These are phyloP conservation scores for Holothuria leucospilota DNA, from an alignment of 53 echinoderm and acorn worm species.

Conservation along the genomic window DNA sequence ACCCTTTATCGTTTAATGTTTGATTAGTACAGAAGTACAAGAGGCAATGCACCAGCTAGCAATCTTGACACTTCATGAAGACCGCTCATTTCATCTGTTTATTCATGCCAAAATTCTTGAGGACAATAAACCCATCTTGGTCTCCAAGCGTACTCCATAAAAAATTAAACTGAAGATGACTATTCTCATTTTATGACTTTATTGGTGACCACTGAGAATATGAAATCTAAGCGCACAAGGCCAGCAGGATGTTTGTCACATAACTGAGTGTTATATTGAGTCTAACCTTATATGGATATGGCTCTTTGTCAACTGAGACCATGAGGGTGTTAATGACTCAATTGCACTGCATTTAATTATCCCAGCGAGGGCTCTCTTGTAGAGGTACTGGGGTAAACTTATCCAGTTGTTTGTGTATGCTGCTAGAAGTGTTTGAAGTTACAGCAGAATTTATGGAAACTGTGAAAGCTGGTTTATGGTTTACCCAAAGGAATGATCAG, in stretches of 20 bases:
- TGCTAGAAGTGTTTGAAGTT: neutral
- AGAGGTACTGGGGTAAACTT: slow-evolving; percentile 1
- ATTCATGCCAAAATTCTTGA: too few species aligned
- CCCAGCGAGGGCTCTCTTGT: slow-evolving; percentile 9
- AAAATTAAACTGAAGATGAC: too few species aligned
- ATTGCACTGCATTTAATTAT: slow-evolving; percentile 42
- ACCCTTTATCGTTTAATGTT: too few species aligned
- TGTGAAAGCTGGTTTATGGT: too few species aligned
- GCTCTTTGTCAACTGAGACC: slow-evolving; percentile 35
- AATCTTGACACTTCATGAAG: too few species aligned
- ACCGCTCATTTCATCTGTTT: too few species aligned
- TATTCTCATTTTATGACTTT: neutral
- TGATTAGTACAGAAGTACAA: too few species aligned
- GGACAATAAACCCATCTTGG: too few species aligned
- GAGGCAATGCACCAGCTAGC: too few species aligned
- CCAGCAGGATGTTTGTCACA: slow-evolving; percentile 38
- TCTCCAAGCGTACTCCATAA: too few species aligned
- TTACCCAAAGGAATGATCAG: too few species aligned
- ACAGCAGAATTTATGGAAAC: too few species aligned
- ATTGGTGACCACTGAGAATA: slow-evolving; percentile 24
- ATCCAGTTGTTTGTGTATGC: slow-evolving; percentile 12
- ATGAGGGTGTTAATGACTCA: slow-evolving; percentile 31
- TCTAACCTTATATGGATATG: slow-evolving; percentile 25
- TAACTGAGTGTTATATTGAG: slow-evolving; percentile 20
- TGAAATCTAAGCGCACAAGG: slow-evolving; percentile 20